phyloP scores from a whole-genome alignment of 1,140 invertebrate species.

The Trachymyrmex cornetzi region DNA sequence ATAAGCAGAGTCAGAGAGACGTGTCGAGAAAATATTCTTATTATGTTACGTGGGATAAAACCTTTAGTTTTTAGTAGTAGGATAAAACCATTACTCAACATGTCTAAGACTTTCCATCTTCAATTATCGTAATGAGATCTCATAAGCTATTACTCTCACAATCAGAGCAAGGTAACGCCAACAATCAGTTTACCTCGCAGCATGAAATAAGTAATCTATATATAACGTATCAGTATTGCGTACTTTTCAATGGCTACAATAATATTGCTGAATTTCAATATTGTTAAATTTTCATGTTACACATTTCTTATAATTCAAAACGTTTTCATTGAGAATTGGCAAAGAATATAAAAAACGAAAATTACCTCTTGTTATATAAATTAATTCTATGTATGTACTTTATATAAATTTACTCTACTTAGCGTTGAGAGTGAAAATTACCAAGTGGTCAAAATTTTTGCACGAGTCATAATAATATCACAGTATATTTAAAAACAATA shows the following conservation, averaged over 20 bases:
- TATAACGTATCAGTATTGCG: neutral
- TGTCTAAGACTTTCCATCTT: constrained; percentile 12
- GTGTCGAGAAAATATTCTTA: neutral
- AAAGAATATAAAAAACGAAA: neutral
- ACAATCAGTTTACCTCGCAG: constrained; percentile 4
- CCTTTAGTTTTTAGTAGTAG: too few species aligned
- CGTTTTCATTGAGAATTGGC: neutral
- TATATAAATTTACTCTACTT: too few species aligned
- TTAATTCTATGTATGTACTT: neutral
- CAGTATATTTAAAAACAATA: too few species aligned
- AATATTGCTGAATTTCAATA: neutral
- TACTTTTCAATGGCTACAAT: neutral
- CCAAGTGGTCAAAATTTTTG: neutral
- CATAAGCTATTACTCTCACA: neutral
- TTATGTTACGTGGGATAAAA: neutral
- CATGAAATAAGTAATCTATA: constrained; percentile 11
- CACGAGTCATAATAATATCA: neutral
- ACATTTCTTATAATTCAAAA: neutral
- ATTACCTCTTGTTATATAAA: neutral
- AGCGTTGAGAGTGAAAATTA: neutral
- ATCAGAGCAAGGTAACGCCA: neutral
- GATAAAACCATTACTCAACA: constrained; percentile 24
- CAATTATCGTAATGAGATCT: constrained; percentile 43
- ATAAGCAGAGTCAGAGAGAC: neutral
- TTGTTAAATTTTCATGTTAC: neutral